Evolutionary conservation across 2,797 vertebrate genomes (phyloP), one percentile per base, ranked within the genome.

Genomic region (Galaxias olidus): DNA sequence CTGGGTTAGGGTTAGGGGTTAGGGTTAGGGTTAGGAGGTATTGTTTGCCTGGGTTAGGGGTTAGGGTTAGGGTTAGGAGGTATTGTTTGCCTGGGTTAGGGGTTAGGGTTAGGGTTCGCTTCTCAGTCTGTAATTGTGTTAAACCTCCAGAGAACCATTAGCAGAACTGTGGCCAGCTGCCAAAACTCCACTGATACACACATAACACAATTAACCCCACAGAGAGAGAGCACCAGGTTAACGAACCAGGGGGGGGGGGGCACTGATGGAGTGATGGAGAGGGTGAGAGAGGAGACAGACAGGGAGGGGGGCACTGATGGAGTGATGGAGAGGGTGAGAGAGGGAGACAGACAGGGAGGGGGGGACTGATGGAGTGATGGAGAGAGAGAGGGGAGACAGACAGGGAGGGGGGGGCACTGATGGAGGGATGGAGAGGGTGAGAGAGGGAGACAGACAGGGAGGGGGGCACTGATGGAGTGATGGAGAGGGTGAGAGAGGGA

Each of bases 121-220:
- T 80, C 80, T 71, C 80, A 75, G 73, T 82, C 59, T 59, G 42
- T 76, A 83, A 90, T 90, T 73, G 78, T 79, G 86, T 91, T 87
- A 82, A 84, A 84, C 69, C 74, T n/a, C 13, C 61, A 53, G 63
- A 69, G 70, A 73, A 64, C 80, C 82, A 86, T 82, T 87, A 86
- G 76, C 75, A 47, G 78, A 71, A 72, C 73, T 58, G 67, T 77
- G 81, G 80, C 79, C 76, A 75, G 72, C 84, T 84, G 84, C 80
- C 69, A 75, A 86, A 30, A 30, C 86, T 86, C 73, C 77, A 70
- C 84, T 85, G 81, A 87, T 86, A 83, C 83, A 82, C 70, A 79
- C 76, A 75, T 87, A 90, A 90, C 87, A 79, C 86, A 89, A 91
- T 91, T 92, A 91, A 2, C 30, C 30, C 30, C 30, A 30, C 80